Evolutionary conservation across 2,797 vertebrate genomes (phyloP).

Genomic region (Clarias fuscus): DNA sequence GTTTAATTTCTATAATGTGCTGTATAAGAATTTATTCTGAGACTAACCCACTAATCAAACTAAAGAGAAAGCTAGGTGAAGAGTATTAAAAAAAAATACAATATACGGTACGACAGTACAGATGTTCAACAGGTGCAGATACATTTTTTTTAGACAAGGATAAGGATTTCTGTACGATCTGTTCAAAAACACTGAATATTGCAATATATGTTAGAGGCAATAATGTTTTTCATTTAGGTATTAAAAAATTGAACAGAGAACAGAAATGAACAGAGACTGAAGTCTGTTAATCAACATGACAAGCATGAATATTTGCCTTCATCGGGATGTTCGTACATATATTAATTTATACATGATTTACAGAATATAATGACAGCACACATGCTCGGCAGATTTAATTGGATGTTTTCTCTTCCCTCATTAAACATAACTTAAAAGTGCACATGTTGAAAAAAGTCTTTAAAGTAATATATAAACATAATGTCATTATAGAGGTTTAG

Average conservation of each 20-base stretch:
- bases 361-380: not conserved
- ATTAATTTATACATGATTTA: not conserved
- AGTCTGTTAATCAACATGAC: not conserved
- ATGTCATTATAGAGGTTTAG: too few species aligned
- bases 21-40: not conserved
- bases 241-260: not conserved
- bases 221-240: not conserved
- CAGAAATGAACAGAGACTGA: not conserved
- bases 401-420: not conserved
- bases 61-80: not conserved
- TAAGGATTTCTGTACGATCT: not conserved
- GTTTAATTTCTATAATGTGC: not conserved
- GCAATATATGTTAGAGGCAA: not conserved
- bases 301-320: not conserved
- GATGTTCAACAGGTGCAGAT: not conserved
- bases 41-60: not conserved
- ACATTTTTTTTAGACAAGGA: not conserved
- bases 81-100: not conserved
- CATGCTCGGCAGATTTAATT: not conserved
- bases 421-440: too few species aligned
- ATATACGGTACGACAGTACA: not conserved
- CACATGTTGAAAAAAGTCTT: not conserved
- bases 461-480: not conserved
- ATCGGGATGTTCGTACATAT: not conserved
- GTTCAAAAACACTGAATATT: not conserved